Evolutionary conservation across 2,113 vertebrate genomes (phyloP), one percentile per base, ranked within the genome.

Genomic region (Burhinus bistriatus): DNA sequence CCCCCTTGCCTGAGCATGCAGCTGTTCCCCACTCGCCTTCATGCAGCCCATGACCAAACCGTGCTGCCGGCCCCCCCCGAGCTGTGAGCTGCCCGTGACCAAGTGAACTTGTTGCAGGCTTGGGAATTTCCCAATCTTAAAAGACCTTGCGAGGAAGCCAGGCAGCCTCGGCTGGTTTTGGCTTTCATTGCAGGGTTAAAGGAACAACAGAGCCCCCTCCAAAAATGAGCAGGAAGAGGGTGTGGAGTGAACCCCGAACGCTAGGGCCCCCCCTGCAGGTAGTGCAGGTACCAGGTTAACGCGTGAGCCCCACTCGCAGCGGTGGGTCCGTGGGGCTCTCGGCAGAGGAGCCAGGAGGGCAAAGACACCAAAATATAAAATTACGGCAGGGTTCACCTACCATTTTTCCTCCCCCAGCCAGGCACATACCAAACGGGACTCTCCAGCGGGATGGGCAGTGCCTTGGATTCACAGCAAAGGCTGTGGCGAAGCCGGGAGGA

Each of bases 61-160:
- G 16, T 86, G 75, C 51, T 3, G 12, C 7, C 27, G 61, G 29
- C 29, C 38, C 32, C 34, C 65, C 15, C 44, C 1, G 5, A 52
- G 47, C 77, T 5, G 0, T 16, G 32, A 82, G 84, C 55, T 59
- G 47, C 52, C 96, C 6, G 3, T 95, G 96, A 95, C 91, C 91
- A 93, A 95, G 26, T 12, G 25, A 94, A 69, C 54, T 49, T 15
- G 4, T 36, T 36, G n/a, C 58, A 79, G 84, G 71, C 87, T 80
- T 86, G 71, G 87, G 93, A 95, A 93, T 94, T 90, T 94, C 89
- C 68, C 66, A 27, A 27, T 83, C 93, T 83, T 86, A 40, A 95
- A 94, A 96, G 91, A 62, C 5, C 1, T 25, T 52, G 51, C 2
- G 4, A 73, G 44, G 68, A 92, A 94, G 59, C 66, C 93, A 76